Evolutionary conservation across 2,113 vertebrate genomes (phyloP), one percentile per base, ranked within the genome.

Genomic region (Tachysurus vachellii): DNA sequence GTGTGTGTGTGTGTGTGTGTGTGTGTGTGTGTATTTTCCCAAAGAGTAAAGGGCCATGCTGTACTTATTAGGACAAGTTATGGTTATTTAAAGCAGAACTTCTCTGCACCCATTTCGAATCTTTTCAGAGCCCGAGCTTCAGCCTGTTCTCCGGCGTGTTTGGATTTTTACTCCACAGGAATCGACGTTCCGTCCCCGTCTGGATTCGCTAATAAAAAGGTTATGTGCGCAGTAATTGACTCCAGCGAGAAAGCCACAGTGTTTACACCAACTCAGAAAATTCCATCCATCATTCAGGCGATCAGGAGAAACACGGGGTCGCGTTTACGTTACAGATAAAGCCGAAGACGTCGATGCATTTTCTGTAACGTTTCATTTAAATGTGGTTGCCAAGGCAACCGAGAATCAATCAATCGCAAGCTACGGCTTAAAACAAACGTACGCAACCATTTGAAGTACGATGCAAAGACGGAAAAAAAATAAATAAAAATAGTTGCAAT

Each of bases 141-240:
- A 44, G 14, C 23, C 5, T 13, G 84, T 12, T 59, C 83, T 47
- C 21, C 47, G 5, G 23, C n/a, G 8, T 23, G n/a, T 68, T 54
- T 70, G 16, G 44, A 66, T 21, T 83, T 83, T 70, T 54, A 68
- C 62, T 14, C 47, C n/a, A 7, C 13, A 57, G 64, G 21, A 84
- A 54, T 71, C 36, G 56, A 84, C 71, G 57, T 57, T 54, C 26
- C 12, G 11, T 0, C 70, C 82, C 62, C 47, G 19, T 70, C 19
- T 9, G 82, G 42, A 54, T 50, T 42, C 16, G 66, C 82, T 84
- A 71, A 84, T 84, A 71, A 84, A 71, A 36, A 17, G 36, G 14
- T 71, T 19, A 71, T 9, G 0, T 21, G 31, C 3, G 28, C 28
- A 17, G 14, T 31, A 70, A 70, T 17, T 36, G 66, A 31, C 31